Conservation (phyloP, 2,888 invertebrate species). For the Crossocerus cetratus region DNA sequence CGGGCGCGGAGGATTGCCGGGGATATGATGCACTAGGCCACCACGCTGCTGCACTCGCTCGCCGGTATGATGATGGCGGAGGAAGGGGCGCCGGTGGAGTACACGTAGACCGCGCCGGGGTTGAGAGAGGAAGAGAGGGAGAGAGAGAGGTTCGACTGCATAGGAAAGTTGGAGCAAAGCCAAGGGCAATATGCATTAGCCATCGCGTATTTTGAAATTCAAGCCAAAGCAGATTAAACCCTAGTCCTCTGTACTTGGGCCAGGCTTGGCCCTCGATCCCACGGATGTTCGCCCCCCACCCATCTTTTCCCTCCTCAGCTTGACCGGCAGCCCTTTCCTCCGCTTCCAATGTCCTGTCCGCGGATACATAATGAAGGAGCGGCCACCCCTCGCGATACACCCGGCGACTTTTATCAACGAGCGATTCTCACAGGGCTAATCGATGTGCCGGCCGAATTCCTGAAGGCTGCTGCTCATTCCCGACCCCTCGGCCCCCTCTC, state of each 20-base stretch:
- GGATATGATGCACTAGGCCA: conserved; percentile 18
- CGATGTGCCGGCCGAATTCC: conserved; percentile 29
- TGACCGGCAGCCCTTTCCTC: neutral
- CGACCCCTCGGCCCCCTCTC: no score
- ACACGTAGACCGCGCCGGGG: conserved; percentile 24
- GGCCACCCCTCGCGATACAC: no score
- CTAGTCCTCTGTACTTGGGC: conserved; percentile 46
- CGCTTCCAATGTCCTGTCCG: conserved; percentile 42
- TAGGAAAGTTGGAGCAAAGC: conserved; percentile 69
- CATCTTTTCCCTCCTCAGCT: neutral
- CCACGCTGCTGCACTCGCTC: conserved; percentile 12
- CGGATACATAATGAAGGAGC: conserved; percentile 58
- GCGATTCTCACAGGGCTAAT: conserved; percentile 43
- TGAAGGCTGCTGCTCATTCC: no score
- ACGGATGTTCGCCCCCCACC: no score
- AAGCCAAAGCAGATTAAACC: conserved; percentile 74
- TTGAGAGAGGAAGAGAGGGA: conserved; percentile 35
- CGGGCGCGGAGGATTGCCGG: conserved; percentile 19
- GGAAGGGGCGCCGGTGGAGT: conserved; percentile 16
- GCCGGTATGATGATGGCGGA: conserved; percentile 20
- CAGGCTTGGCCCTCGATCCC: neutral
- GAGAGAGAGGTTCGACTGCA: conserved; percentile 58
- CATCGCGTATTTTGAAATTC: conserved; percentile 73
- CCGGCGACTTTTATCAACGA: conserved; percentile 39
- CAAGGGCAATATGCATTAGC: conserved; percentile 75